Evolutionary conservation across 2,888 invertebrate species (phyloP).

Genomic region (Microdon myrmicae): DNA sequence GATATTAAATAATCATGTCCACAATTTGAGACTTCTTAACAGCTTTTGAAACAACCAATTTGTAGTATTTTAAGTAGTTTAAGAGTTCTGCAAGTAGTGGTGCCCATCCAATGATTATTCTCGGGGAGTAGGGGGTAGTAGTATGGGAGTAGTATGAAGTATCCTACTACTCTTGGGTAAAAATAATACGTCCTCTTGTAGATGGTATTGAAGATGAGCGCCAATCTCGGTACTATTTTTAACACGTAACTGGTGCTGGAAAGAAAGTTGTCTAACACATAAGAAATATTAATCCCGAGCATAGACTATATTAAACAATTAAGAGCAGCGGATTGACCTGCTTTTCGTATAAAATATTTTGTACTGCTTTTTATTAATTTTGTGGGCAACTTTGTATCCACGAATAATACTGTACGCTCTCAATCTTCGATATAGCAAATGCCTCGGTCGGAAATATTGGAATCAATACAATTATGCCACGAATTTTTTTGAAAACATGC

Average conservation of each 20-base stretch:
- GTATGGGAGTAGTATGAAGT: no score
- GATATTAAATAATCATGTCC: slow-evolving; percentile 74
- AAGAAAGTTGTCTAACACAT: slow-evolving; percentile 74
- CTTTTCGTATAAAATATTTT: slow-evolving; percentile 69
- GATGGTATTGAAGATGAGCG: slow-evolving; percentile 68
- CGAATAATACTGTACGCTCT: slow-evolving; percentile 59
- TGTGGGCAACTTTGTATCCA: slow-evolving; percentile 67
- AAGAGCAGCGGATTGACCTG: slow-evolving; percentile 68
- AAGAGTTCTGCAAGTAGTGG: slow-evolving; percentile 74
- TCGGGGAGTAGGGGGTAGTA: slow-evolving; percentile 74
- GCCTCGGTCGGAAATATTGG: slow-evolving; percentile 71
- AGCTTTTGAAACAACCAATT: slow-evolving; percentile 73
- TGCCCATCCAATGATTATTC: slow-evolving; percentile 85
- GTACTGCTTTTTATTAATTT: slow-evolving; percentile 66
- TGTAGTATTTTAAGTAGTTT: slow-evolving; percentile 80
- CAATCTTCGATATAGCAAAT: slow-evolving; percentile 66
- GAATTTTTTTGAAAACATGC: no score
- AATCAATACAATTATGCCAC: no score
- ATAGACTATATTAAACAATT: slow-evolving; percentile 72
- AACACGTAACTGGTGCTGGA: slow-evolving; percentile 76
- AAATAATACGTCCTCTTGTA: slow-evolving; percentile 78
- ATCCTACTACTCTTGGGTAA: slow-evolving; percentile 81
- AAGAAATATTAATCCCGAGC: slow-evolving; percentile 74
- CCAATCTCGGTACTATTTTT: slow-evolving; percentile 75
- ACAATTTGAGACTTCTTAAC: slow-evolving; percentile 68